These are phyloP conservation scores for Taeniopygia guttata DNA, from an alignment of 2,797 vertebrate species.

Conservation along the genomic window DNA sequence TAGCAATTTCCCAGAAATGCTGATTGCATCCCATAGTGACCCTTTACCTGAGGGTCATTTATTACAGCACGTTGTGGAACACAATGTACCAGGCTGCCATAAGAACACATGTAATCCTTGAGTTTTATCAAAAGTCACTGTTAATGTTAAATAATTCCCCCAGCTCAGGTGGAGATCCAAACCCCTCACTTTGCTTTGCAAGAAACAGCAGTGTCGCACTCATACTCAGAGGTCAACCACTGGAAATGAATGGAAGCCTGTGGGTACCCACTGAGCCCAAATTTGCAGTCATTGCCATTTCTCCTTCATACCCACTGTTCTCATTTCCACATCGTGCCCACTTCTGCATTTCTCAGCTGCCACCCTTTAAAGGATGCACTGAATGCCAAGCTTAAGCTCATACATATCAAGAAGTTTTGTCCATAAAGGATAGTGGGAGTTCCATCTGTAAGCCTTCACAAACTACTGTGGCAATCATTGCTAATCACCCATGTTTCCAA, in stretches of 20 bases:
- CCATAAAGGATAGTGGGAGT: slow-evolving; percentile 69
- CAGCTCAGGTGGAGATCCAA: background rate
- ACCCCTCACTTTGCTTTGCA: background rate
- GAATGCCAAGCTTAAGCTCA: background rate
- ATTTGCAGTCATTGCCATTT: background rate
- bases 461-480: slow-evolving; percentile 55
- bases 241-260: background rate
- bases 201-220: background rate
- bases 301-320: background rate
- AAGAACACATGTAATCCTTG: background rate
- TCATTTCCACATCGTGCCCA: background rate
- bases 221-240: background rate
- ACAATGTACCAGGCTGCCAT: background rate
- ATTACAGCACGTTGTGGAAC: background rate
- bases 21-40: background rate
- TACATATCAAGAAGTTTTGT: slow-evolving; percentile 46
- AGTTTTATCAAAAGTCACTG: background rate
- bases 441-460: slow-evolving; percentile 69
- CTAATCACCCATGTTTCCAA: slow-evolving; percentile 67
- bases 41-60: background rate
- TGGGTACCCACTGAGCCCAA: background rate
- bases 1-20: background rate
- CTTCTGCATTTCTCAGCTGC: background rate
- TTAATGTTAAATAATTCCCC: background rate
- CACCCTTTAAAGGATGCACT: background rate